Evolutionary conservation across 2,113 vertebrate genomes (phyloP), one percentile per base, ranked within the genome.

Genomic region (Pelecanus crispus): DNA sequence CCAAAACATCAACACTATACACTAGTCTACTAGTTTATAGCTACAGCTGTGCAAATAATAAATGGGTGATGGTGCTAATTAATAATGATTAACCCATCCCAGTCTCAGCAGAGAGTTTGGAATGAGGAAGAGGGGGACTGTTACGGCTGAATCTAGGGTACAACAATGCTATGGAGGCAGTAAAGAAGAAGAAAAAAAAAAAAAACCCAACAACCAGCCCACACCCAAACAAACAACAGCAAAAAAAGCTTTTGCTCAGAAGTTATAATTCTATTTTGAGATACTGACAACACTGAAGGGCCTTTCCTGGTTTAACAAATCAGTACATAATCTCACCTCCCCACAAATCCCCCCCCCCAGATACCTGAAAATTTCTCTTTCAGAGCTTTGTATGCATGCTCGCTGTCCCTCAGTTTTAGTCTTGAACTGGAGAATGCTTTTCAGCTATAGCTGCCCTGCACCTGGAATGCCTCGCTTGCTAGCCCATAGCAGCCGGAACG

Each of bases 341-440:
- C 9, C 25, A 10, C 17, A 17, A 10, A 13, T 28, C n/a, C 3
- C 6, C 11, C 11, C 6, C 22, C 17, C n/a, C n/a, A n/a, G 59
- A 42, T 55, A 24, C 58, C 52, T 6, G 14, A 78, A 42, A 38
- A 31, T 20, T 49, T 68, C 52, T 62, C 42, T 62, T 67, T 56
- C 40, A 77, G 58, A 19, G 6, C 19, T 44, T 34, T 45, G 5
- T 3, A 11, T 9, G 8, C 28, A 16, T 2, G 2, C 40, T 38
- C 11, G 1, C 47, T 86, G 52, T 32, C 38, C n/a, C 34, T 34
- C 25, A 0, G 0, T 20, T 4, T 36, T 38, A 11, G 10, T 38
- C 52, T 40, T 29, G 63, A 88, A 62, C 62, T 10, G 15, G 63
- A 50, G 20, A 70, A 7, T 47, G 38, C 14, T 38, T 68, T 68